These are phyloP conservation scores for Aelia acuminata DNA, from an alignment of 2,888 invertebrate species.

Conservation along the genomic window DNA sequence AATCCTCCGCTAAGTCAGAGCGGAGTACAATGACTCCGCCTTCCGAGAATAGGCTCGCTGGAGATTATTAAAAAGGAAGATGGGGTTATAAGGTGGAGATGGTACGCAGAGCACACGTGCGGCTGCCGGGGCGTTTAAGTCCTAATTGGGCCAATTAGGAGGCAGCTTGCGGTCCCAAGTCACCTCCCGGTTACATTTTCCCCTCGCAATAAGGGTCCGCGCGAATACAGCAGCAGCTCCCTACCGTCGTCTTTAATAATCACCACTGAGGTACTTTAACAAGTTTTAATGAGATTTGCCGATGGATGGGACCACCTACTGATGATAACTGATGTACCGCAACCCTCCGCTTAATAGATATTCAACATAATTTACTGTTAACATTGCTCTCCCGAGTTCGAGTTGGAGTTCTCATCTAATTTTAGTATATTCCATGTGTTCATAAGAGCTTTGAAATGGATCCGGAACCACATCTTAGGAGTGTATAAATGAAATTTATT, in stretches of 20 bases:
- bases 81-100: neutral
- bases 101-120: neutral
- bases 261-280: slow-evolving; percentile 17
- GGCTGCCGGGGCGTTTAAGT: neutral
- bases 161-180: slow-evolving; percentile 17
- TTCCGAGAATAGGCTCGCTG: neutral
- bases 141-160: slow-evolving; percentile 48
- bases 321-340: slow-evolving; percentile 40
- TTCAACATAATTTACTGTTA: slow-evolving; percentile 41
- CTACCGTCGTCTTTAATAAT: slow-evolving; percentile 32
- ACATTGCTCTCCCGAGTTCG: neutral
- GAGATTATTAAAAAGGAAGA: slow-evolving; percentile 1
- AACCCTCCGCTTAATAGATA: slow-evolving; percentile 33
- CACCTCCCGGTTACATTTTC: slow-evolving; percentile 36
- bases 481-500: too few relatives aligned
- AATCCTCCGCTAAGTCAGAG: neutral
- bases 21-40: neutral
- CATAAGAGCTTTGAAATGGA: neutral
- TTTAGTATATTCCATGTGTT: slow-evolving; percentile 7
- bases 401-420: slow-evolving; percentile 8
- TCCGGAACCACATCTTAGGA: neutral
- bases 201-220: neutral
- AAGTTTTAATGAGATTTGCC: slow-evolving; percentile 34
- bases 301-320: neutral
- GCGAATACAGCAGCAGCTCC: neutral